phyloP scores from a whole-genome alignment of 1,140 invertebrate species.

The Eubasilissa regina region DNA sequence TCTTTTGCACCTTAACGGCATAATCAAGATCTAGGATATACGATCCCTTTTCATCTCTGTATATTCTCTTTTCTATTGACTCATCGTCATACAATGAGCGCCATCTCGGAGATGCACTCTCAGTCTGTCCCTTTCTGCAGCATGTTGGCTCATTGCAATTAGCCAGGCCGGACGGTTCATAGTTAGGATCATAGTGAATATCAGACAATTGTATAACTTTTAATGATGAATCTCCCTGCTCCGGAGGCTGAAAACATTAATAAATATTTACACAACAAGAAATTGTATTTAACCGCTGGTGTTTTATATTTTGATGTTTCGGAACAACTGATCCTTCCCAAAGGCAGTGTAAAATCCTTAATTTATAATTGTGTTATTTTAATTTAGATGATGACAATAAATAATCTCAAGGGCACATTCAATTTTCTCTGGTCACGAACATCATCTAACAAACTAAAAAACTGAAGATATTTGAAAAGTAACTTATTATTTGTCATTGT shows the following conservation, averaged over 20 bases:
- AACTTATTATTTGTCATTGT: too few relatives aligned
- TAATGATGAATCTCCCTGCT: slow-evolving; percentile 56
- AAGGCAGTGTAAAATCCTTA: too few relatives aligned
- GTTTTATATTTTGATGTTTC: too few relatives aligned
- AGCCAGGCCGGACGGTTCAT: slow-evolving; percentile 78
- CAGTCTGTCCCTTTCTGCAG: slow-evolving; percentile 77
- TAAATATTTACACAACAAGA: too few relatives aligned
- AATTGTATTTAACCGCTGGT: too few relatives aligned
- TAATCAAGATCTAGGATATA: slow-evolving; percentile 62
- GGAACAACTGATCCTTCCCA: too few relatives aligned
- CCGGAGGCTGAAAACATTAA: background rate
- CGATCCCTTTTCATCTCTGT: slow-evolving; percentile 54
- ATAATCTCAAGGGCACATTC: too few relatives aligned
- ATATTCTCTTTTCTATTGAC: slow-evolving; percentile 34
- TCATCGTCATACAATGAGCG: slow-evolving; percentile 41
- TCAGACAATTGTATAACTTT: slow-evolving; percentile 85
- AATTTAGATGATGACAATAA: too few relatives aligned
- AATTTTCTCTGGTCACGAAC: too few relatives aligned
- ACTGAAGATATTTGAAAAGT: too few relatives aligned
- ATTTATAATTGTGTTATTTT: too few relatives aligned
- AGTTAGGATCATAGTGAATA: slow-evolving; percentile 85
- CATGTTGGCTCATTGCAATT: slow-evolving; percentile 84
- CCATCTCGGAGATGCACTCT: slow-evolving; percentile 33
- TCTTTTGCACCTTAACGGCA: slow-evolving; percentile 59
- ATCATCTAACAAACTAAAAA: too few relatives aligned